phyloP scores from a whole-genome alignment of 2,113 vertebrate genomes.

The Xiphophorus couchianus region DNA sequence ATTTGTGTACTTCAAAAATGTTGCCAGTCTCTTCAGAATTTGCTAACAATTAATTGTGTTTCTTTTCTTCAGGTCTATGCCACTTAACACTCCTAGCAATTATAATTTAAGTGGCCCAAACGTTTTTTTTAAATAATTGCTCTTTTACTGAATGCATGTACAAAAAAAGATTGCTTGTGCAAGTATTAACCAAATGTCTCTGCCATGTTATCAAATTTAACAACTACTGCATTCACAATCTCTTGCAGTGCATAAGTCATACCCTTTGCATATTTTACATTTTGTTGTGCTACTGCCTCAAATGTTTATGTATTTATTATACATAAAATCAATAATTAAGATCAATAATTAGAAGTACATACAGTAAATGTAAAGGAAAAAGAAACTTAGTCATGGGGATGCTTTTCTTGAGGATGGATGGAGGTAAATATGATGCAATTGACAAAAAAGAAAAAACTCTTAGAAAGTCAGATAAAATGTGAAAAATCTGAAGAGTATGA shows the following conservation, averaged over 20 bases:
- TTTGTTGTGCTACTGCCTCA: background rate
- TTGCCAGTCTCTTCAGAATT: conserved; percentile 1
- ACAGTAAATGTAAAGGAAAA: background rate
- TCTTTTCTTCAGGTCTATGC: conserved; percentile 25
- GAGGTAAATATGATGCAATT: background rate
- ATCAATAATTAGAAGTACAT: background rate
- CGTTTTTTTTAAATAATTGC: background rate
- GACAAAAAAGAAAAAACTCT: background rate
- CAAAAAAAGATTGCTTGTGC: conserved; percentile 29
- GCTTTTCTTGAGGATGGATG: background rate
- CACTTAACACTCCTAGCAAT: conserved; percentile 18
- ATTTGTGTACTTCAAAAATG: conserved; percentile 1
- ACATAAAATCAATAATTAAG: too few relatives aligned
- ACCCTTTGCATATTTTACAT: background rate
- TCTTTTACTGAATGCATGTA: conserved; percentile 47
- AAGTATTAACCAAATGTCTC: conserved; percentile 25
- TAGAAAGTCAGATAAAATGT: background rate
- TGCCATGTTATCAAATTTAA: conserved; percentile 56
- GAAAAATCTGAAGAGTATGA: background rate
- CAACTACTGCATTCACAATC: conserved; percentile 44
- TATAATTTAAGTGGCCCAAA: background rate
- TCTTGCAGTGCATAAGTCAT: conserved; percentile 21
- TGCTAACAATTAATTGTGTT: conserved; percentile 36
- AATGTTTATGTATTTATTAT: background rate
- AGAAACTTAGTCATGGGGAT: background rate